Evolutionary conservation across 2,113 vertebrate species (phyloP).

Genomic region (Tursiops truncatus): DNA sequence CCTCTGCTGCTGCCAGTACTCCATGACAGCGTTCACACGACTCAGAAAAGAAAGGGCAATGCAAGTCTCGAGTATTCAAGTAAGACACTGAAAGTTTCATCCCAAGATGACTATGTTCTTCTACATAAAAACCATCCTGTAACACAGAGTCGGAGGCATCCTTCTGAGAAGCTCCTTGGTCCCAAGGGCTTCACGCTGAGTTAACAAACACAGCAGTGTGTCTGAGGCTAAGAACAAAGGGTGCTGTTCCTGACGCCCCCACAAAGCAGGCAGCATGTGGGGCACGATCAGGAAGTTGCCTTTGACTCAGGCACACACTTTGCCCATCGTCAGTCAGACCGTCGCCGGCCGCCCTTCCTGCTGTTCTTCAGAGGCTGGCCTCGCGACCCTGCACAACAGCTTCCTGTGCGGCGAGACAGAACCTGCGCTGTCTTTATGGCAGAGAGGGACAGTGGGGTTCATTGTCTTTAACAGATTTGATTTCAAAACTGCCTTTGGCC

Average conservation of each 20-base stretch:
- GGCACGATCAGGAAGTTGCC: constrained; percentile 61
- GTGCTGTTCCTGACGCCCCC: constrained; percentile 30
- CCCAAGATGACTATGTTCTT: constrained; percentile 71
- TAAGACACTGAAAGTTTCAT: constrained; percentile 77
- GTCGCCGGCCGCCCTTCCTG: not conserved
- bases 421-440: not conserved
- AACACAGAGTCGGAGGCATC: not conserved
- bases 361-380: not conserved
- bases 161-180: not conserved
- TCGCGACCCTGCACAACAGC: too few relatives aligned
- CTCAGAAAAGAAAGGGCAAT: constrained; percentile 61
- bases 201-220: not conserved
- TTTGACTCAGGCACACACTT: constrained; percentile 41
- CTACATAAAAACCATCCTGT: constrained; percentile 55
- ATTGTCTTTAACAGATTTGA: not conserved
- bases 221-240: not conserved
- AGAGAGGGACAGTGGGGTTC: not conserved
- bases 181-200: constrained; percentile 50
- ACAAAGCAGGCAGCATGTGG: constrained; percentile 20
- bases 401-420: not conserved
- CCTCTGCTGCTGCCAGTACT: not conserved
- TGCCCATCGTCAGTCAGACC: not conserved
- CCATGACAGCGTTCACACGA: constrained; percentile 64
- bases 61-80: constrained; percentile 75
- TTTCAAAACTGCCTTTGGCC: constrained; percentile 17